A percentile compares a stretch with the other conserved stretches of the same genome.
phyloP scores from a whole-genome alignment of 2,888 invertebrate genomes.

The Mylabris sibirica region DNA sequence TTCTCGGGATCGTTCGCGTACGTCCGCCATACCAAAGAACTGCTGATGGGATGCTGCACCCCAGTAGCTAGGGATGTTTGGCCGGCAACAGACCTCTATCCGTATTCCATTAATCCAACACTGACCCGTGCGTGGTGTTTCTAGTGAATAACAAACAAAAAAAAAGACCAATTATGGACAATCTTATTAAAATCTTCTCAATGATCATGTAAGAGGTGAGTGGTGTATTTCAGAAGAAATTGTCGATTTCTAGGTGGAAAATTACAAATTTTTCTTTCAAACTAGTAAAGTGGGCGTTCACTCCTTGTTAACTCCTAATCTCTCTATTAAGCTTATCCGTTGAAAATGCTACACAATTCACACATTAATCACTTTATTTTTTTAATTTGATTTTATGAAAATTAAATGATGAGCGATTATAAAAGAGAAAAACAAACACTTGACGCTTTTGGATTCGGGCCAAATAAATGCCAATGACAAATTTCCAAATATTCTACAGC shows the following conservation, averaged over 20 bases:
- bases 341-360: background rate
- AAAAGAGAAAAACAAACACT: conserved; percentile 17
- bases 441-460: conserved; percentile 14
- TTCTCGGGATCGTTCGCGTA: conserved; percentile 53
- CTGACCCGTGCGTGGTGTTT: conserved; percentile 33
- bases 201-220: conserved; percentile 52
- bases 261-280: background rate
- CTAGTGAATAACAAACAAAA: conserved; percentile 37
- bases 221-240: background rate
- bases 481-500: background rate
- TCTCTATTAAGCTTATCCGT: conserved; percentile 23
- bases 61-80: conserved; percentile 57
- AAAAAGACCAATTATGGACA: conserved; percentile 17
- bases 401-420: conserved; percentile 14
- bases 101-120: conserved; percentile 23
- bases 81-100: conserved; percentile 35
- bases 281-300: conserved; percentile 51
- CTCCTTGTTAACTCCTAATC: conserved; percentile 24
- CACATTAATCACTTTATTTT: too few species aligned
- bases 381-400: conserved; percentile 12
- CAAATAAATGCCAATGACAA: background rate
- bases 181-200: conserved; percentile 20
- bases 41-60: conserved; percentile 57
- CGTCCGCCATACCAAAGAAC: conserved; percentile 51
- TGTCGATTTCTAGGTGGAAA: background rate